phyloP scores from a whole-genome alignment of 2,797 vertebrate genomes.

The Botia almorhae region DNA sequence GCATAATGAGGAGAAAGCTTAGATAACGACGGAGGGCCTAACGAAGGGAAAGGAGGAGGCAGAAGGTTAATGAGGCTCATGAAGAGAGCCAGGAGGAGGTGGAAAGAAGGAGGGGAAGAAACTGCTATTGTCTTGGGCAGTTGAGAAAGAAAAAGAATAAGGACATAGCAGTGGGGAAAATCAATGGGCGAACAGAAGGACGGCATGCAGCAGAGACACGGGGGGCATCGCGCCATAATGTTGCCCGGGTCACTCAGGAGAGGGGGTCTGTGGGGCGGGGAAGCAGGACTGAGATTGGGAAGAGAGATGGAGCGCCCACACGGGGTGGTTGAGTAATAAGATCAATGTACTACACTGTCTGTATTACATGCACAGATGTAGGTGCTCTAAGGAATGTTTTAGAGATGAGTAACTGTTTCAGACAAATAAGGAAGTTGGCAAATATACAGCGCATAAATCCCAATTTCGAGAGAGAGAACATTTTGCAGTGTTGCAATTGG shows the following conservation, averaged over 20 bases:
- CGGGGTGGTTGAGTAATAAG: slow-evolving; percentile 6
- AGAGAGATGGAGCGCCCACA: background rate
- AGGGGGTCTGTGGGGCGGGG: background rate
- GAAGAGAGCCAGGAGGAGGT: slow-evolving; percentile 19
- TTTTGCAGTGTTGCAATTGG: background rate
- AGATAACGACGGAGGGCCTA: slow-evolving; percentile 32
- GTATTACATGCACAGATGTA: slow-evolving; percentile 5
- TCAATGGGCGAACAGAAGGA: slow-evolving; percentile 70
- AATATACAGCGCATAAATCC: background rate
- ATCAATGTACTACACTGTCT: slow-evolving; percentile 14
- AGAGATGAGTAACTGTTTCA: background rate
- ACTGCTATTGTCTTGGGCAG: slow-evolving; percentile 57
- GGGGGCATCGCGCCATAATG: slow-evolving; percentile 58
- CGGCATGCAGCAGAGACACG: slow-evolving; percentile 34
- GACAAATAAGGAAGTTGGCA: slow-evolving; percentile 4
- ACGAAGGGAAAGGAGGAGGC: slow-evolving; percentile 52
- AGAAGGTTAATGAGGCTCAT: slow-evolving; percentile 70
- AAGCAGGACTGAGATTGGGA: background rate
- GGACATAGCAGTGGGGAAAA: slow-evolving; percentile 50
- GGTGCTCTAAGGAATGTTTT: background rate
- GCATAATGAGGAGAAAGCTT: slow-evolving; percentile 38
- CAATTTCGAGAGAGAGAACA: background rate
- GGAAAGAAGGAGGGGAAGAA: slow-evolving; percentile 38
- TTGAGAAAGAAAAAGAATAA: slow-evolving; percentile 46
- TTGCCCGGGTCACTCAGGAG: slow-evolving; percentile 50